phyloP scores from a whole-genome alignment of 2,888 invertebrate genomes.

The Gerosis bhagava region DNA sequence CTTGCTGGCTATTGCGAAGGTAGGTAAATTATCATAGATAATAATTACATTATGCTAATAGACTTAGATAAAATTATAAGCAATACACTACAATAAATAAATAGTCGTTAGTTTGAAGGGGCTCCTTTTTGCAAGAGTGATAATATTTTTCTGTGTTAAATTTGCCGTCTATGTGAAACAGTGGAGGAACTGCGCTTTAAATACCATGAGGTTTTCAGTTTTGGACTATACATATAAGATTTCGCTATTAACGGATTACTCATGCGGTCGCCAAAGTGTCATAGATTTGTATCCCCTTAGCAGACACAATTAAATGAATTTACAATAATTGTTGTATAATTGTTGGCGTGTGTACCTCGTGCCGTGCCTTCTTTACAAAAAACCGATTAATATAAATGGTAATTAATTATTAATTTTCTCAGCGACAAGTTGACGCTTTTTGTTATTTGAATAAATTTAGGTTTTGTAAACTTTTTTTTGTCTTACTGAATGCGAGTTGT shows the following conservation, averaged over 20 bases:
- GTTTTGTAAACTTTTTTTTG: constrained; percentile 14
- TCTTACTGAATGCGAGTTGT: constrained; percentile 14
- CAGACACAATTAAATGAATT: no score
- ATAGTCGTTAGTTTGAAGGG: constrained; percentile 12
- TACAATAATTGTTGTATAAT: no score
- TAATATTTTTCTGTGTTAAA: constrained; percentile 20
- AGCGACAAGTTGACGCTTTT: constrained; percentile 16
- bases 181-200: no score
- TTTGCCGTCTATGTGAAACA: constrained; percentile 19
- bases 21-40: constrained; percentile 26
- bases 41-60: constrained; percentile 35
- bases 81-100: constrained; percentile 32
- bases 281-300: neutral
- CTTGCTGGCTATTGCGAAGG: constrained; percentile 12
- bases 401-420: no score
- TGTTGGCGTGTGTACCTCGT: constrained; percentile 17
- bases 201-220: neutral
- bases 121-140: constrained; percentile 20
- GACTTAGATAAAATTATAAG: constrained; percentile 37
- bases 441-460: constrained; percentile 22
- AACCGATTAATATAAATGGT: no score
- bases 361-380: constrained; percentile 21
- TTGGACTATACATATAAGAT: no score
- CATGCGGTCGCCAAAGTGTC: constrained; percentile 19
- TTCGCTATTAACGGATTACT: no score